phyloP scores from a whole-genome alignment of 2,113 vertebrate species.

The Lates calcarifer region DNA sequence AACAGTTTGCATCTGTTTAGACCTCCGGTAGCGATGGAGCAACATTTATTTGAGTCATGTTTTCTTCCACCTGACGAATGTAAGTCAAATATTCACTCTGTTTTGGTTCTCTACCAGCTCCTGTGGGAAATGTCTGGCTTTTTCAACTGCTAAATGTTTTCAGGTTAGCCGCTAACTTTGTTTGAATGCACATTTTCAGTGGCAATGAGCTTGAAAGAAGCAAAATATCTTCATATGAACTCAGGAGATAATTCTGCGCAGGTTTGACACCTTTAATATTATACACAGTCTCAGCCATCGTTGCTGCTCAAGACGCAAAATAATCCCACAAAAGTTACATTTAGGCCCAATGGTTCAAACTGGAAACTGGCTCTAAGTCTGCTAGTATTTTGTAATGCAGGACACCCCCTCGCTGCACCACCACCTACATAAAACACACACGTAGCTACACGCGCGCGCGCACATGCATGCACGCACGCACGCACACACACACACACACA shows the following conservation, averaged over 20 bases:
- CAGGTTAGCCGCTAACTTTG: not conserved
- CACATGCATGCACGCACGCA: not conserved
- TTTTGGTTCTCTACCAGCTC: not conserved
- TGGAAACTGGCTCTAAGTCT: not conserved
- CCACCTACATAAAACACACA: constrained; percentile 7
- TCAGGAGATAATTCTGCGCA: not conserved
- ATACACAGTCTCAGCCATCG: not conserved
- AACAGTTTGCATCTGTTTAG: no score
- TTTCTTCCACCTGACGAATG: not conserved
- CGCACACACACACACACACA: constrained; percentile 12
- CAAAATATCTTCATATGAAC: not conserved
- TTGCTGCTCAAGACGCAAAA: no score
- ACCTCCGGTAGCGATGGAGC: not conserved
- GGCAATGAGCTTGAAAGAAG: not conserved
- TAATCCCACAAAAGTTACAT: not conserved
- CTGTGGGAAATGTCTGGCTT: not conserved
- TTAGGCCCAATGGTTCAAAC: not conserved
- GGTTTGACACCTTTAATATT: not conserved
- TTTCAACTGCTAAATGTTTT: no score
- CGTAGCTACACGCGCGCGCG: constrained; percentile 18
- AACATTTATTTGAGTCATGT: not conserved
- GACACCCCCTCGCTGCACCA: constrained; percentile 37
- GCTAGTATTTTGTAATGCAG: constrained; percentile 24
- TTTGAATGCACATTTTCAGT: no score
- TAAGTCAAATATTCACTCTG: not conserved